These are phyloP conservation scores for Nanorana parkeri DNA, from an alignment of 2,113 vertebrate species.

Conservation along the genomic window DNA sequence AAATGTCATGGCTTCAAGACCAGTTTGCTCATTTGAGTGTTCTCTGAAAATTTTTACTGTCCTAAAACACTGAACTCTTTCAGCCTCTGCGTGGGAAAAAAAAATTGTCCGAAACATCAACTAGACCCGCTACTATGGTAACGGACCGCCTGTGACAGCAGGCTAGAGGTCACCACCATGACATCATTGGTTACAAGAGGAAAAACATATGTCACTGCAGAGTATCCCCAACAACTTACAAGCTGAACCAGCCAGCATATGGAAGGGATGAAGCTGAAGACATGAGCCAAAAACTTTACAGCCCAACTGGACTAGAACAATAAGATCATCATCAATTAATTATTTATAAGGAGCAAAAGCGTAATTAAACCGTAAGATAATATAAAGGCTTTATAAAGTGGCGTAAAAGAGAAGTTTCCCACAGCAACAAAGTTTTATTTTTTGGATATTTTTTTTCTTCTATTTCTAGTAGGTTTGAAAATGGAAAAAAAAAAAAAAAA, in stretches of 20 bases:
- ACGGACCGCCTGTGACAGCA: background rate
- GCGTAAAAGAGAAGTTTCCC: too few species aligned
- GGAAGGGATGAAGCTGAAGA: background rate
- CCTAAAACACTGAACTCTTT: background rate
- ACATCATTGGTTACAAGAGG: constrained; percentile 19
- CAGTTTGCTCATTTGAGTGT: background rate
- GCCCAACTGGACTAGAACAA: too few species aligned
- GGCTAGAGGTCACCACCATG: constrained; percentile 27
- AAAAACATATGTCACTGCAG: background rate
- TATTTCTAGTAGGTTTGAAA: too few species aligned
- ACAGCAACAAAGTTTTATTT: too few species aligned
- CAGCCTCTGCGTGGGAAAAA: constrained; percentile 32
- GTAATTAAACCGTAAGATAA: too few species aligned
- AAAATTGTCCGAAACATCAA: constrained; percentile 12
- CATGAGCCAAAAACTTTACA: background rate
- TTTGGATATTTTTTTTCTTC: too few species aligned
- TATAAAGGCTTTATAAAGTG: too few species aligned
- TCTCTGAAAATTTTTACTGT: background rate
- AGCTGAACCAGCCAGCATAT: background rate
- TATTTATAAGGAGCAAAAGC: too few species aligned
- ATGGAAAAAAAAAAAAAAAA: too few species aligned
- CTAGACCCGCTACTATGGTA: background rate
- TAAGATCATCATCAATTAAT: too few species aligned
- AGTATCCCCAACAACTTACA: background rate
- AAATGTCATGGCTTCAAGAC: too few species aligned